These are phyloP conservation scores for Diadumene lineata DNA, from an alignment of 92 coral and sea anemone species.

Conservation along the genomic window DNA sequence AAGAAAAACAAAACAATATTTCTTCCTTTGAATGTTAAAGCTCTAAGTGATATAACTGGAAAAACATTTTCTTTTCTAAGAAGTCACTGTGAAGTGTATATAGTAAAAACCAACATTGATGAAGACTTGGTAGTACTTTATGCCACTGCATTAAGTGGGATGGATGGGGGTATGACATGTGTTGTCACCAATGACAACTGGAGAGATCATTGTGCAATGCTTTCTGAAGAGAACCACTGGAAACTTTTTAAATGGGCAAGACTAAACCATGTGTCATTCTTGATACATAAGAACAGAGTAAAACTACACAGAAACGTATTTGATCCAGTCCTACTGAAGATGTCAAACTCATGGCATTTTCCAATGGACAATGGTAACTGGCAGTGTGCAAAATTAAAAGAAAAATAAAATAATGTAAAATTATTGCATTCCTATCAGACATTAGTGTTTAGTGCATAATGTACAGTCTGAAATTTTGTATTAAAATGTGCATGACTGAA, in stretches of 20 bases:
- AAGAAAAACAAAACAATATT: slow-evolving; percentile 64
- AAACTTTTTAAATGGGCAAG: slow-evolving; percentile 83
- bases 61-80: slow-evolving; percentile 35
- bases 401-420: not conserved
- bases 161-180: slow-evolving; percentile 45
- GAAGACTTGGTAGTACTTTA: slow-evolving; percentile 83
- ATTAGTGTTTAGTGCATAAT: not conserved
- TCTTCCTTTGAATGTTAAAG: slow-evolving; percentile 60
- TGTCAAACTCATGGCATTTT: slow-evolving; percentile 79
- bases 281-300: slow-evolving; percentile 34
- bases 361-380: slow-evolving; percentile 74
- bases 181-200: slow-evolving; percentile 82
- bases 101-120: slow-evolving; percentile 31
- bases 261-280: slow-evolving; percentile 64
- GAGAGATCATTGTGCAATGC: slow-evolving; percentile 82
- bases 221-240: slow-evolving; percentile 57
- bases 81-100: slow-evolving; percentile 31
- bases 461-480: not conserved
- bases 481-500: too few relatives aligned
- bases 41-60: slow-evolving; percentile 47
- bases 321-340: slow-evolving; percentile 88
- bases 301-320: slow-evolving; percentile 48
- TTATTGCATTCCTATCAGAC: not conserved
- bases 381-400: slow-evolving; percentile 63
- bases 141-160: slow-evolving; percentile 81